Evolutionary conservation across 1,140 invertebrate species (phyloP), one percentile per base, ranked within the genome.

Genomic region (Bombus soroeensis): DNA sequence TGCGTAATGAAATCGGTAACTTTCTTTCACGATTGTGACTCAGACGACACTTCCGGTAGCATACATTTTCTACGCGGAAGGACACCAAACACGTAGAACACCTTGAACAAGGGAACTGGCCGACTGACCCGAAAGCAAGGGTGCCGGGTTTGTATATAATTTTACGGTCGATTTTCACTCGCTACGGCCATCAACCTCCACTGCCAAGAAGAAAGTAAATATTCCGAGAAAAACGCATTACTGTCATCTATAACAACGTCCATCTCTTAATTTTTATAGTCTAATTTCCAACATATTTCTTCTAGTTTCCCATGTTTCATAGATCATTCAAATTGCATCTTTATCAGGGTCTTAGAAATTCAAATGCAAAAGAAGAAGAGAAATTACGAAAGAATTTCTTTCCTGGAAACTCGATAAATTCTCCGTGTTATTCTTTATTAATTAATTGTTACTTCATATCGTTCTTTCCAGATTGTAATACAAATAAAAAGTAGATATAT

Each of bases 1-100:
- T 62, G 71, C 74, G 89, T 80, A 85, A 87, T 86, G 85, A 70
- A 66, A 59, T 87, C 78, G 41, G 41, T 68, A 85, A 93, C 92
- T 93, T 93, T 93, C 92, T 92, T 93, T 74, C 82, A 57, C 41
- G 43, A 13, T 28, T 66, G 32, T 93, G 91, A 92, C 89, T 92
- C 91, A 92, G 39, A 57, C 74, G 85, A 89, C 85, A 89, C 87
- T 93, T 93, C 92, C 92, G 90, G 68, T 88, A 89, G 73, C 92
- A 88, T 37, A 90, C 85, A 93, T 93, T 93, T 78, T 80, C 74
- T 72, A 79, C 53, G 57, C 62, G 73, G 77, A 85, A 84, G 70
- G 64, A 83, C 71, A 82, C 83, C 39, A 22, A 74, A 37, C 82
- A 37, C 34, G 87, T 41, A 73, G 72, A 37, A 91, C 85, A 87